These are phyloP conservation scores for Propsilocerus akamusi DNA, from an alignment of 1,140 invertebrate species.

Conservation along the genomic window DNA sequence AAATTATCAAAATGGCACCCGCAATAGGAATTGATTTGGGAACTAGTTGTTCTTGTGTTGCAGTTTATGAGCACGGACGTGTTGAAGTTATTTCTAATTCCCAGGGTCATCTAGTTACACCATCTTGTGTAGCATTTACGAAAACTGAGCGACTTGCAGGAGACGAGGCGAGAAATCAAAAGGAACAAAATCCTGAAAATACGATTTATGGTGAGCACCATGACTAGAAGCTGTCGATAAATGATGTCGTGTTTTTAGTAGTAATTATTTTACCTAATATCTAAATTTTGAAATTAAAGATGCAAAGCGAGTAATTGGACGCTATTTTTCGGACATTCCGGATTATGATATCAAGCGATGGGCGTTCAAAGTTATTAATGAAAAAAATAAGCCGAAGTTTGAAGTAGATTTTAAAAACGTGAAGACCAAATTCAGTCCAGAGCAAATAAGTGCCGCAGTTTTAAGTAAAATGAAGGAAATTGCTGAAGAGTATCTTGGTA, in stretches of 20 bases:
- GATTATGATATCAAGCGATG: conserved; percentile 37
- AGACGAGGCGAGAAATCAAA: conserved; percentile 62
- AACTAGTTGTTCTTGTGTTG: conserved; percentile 74
- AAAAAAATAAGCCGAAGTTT: conserved; percentile 23
- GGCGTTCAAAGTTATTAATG: conserved; percentile 29
- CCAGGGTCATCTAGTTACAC: conserved; percentile 80
- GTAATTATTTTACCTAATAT: too few relatives aligned
- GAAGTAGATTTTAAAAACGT: conserved; percentile 21
- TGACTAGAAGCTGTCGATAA: too few relatives aligned
- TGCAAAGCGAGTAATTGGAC: conserved; percentile 25
- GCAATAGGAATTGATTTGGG: conserved; percentile 63
- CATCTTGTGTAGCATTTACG: conserved; percentile 80
- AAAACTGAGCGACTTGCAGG: conserved; percentile 75
- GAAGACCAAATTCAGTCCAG: conserved; percentile 25
- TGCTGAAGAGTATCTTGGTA: conserved; percentile 19
- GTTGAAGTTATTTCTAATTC: conserved; percentile 94
- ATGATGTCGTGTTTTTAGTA: too few relatives aligned
- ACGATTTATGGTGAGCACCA: conserved; percentile 27
- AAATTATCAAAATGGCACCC: conserved; percentile 25
- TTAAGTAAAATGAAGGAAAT: conserved; percentile 15
- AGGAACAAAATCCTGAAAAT: conserved; percentile 39
- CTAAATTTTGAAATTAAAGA: too few relatives aligned
- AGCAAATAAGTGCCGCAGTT: conserved; percentile 26
- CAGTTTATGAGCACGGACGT: conserved; percentile 86
- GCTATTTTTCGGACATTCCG: conserved; percentile 32